A percentile compares a stretch with the other conserved stretches of the same genome.
These are phyloP conservation scores for Peromyscus eremicus DNA, from an alignment of 2,797 vertebrate genomes.

Conservation along the genomic window DNA sequence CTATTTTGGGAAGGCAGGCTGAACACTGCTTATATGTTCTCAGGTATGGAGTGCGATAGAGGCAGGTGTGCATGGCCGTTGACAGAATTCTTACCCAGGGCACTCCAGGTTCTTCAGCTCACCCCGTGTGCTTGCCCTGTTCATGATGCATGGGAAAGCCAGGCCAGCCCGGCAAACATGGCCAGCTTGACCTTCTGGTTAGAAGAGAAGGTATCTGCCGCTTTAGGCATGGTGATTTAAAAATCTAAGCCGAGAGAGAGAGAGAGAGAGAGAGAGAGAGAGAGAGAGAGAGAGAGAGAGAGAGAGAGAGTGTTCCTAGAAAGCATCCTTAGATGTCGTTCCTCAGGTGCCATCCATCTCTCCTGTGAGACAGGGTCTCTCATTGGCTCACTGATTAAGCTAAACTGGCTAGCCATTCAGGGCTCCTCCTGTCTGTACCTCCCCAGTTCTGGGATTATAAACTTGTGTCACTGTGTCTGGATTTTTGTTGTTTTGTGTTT, in stretches of 20 bases:
- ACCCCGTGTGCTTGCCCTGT: neutral
- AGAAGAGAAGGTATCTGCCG: neutral
- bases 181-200: neutral
- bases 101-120: neutral
- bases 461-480: neutral
- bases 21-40: neutral
- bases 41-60: neutral
- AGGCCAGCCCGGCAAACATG: neutral
- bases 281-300: too few species aligned
- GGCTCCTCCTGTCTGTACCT: neutral
- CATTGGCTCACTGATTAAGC: neutral
- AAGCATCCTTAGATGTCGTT: neutral
- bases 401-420: neutral
- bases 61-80: neutral
- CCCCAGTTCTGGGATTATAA: neutral
- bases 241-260: too few species aligned
- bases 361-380: neutral
- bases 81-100: neutral
- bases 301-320: neutral
- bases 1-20: conserved; percentile 27
- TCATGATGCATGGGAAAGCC: neutral
- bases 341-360: neutral
- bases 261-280: too few species aligned
- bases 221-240: neutral
- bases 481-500: neutral